phyloP scores from a whole-genome alignment of 64 coral and sea anemone species.

The Astreopora myriophthalma region DNA sequence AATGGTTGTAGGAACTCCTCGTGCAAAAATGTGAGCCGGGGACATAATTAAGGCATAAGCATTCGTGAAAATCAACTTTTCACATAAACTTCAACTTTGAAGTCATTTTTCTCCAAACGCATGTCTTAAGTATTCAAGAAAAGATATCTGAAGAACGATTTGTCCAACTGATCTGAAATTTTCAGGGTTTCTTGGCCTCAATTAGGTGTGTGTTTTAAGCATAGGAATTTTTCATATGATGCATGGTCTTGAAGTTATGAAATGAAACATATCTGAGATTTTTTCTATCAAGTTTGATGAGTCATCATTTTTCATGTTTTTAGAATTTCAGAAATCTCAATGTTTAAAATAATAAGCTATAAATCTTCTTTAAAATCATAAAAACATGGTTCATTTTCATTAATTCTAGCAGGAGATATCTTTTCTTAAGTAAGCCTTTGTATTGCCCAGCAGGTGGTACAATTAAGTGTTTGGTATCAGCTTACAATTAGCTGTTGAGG shows the following conservation, averaged over 20 bases:
- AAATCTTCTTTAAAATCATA: neutral
- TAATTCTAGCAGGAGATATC: neutral
- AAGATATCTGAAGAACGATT: neutral
- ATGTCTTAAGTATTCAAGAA: neutral
- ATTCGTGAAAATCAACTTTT: neutral
- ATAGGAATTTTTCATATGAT: neutral
- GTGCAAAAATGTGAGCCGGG: neutral
- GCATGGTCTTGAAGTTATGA: neutral
- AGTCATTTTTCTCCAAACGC: neutral
- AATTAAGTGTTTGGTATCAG: conserved; percentile 30
- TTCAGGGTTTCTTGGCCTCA: neutral
- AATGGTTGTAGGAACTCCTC: neutral
- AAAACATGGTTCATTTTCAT: neutral
- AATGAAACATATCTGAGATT: neutral
- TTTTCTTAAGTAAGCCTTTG: conserved; percentile 39
- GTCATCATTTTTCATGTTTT: neutral
- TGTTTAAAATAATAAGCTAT: neutral
- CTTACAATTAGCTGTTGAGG: conserved; percentile 6
- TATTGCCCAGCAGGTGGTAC: conserved; percentile 38
- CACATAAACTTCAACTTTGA: neutral
- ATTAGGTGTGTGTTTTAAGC: neutral
- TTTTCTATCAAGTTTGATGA: neutral
- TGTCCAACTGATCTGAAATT: neutral
- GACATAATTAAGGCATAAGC: neutral
- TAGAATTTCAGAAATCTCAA: neutral